Evolutionary conservation across 2,113 vertebrate species (phyloP), one percentile per base, ranked within the genome.

Genomic region (Antechinus stuartii): DNA sequence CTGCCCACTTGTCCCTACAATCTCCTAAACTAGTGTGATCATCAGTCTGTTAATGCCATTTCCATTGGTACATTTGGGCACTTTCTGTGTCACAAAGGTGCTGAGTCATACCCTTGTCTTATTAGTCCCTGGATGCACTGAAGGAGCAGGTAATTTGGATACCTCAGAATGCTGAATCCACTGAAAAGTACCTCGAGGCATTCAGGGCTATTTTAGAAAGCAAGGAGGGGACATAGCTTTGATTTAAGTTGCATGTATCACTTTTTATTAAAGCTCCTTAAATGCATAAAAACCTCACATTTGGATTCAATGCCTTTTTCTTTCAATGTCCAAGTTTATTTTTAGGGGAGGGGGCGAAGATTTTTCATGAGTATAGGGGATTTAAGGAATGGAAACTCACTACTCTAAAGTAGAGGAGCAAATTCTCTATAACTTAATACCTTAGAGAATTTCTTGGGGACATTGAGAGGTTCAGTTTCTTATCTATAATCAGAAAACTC

Each of bases 401-500:
- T 76, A 76, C 30, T n/a, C 61, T 76, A n/a, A 76, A 76, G 61
- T 30, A 84, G 35, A 84, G 22, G 35, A 84, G 16, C 35, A 76
- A 16, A 76, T 76, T 76, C n/a, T 84, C 16, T 84, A 16, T 22
- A 42, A 84, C 35, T 84, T 84, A 42, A 22, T 42, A 6, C 16
- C 68, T 84, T 84, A 84, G 35, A 84, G n/a, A 84, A 6, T 42
- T 22, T 22, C 16, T 84, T n/a, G 68, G 91, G 93, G 92, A n/a
- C 57, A 94, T 54, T 55, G 68, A 94, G 42, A 95, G 53, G 47
- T 22, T 91, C 30, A 24, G 2, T 94, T 50, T 90, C 35, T 76
- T 91, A 56, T 25, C n/a, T 24, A 42, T 49, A 8, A n/a, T 91
- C 27, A 25, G 25, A 50, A 19, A 54, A 3, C 14, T 61, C 8